Percentiles rank a stretch among this genome's conserved stretches.
These are phyloP conservation scores for Acrocephalus scirpaceus DNA, from an alignment of 2,797 vertebrate species.

Conservation along the genomic window DNA sequence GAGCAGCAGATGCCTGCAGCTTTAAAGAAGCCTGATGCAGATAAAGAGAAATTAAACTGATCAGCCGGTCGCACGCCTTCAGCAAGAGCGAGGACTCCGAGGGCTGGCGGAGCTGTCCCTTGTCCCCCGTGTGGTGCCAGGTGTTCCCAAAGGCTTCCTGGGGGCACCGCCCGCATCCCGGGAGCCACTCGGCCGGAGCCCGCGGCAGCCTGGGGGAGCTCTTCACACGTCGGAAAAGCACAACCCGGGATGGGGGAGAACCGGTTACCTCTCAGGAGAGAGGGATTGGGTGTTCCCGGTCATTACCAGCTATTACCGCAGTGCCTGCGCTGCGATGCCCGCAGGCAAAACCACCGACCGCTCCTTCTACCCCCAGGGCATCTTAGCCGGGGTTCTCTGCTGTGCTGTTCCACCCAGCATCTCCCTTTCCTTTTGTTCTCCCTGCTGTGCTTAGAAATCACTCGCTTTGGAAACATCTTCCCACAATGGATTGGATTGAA, in stretches of 20 bases:
- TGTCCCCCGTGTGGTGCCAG: accelerated
- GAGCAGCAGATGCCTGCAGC: neutral
- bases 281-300: too few species aligned
- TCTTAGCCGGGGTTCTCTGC: accelerated
- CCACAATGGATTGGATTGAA: accelerated
- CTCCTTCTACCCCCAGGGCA: neutral
- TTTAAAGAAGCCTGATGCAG: neutral
- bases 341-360: accelerated
- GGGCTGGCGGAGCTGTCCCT: neutral
- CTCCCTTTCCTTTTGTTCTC: neutral
- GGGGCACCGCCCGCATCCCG: too few species aligned
- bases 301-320: accelerated
- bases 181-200: too few species aligned
- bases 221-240: neutral
- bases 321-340: accelerated
- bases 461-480: accelerated
- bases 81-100: neutral
- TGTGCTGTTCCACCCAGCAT: neutral
- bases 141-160: neutral
- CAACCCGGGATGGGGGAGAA: too few species aligned
- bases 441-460: neutral
- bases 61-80: neutral
- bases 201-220: neutral
- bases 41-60: neutral
- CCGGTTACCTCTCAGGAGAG: accelerated